Conservation (phyloP, 1,140 invertebrate genomes). For the Orchestia grillus region DNA sequence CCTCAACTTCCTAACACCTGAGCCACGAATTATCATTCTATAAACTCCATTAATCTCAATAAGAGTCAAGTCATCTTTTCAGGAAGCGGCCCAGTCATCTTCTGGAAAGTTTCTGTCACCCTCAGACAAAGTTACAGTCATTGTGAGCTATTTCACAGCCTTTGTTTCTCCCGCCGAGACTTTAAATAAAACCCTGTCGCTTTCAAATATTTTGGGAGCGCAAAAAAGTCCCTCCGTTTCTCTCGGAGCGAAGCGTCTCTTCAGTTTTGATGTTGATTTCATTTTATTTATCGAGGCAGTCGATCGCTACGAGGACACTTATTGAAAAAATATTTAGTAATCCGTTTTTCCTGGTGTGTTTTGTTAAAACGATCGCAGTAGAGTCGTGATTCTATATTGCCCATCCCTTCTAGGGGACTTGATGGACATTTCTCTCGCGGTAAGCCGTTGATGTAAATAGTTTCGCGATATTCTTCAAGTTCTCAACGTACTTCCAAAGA, state of each 20-base stretch:
- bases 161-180: background rate
- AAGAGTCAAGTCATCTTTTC: background rate
- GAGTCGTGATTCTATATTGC: no score
- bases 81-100: background rate
- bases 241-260: background rate
- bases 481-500: no score
- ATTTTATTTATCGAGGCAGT: background rate
- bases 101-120: background rate
- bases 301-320: background rate
- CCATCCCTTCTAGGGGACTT: background rate
- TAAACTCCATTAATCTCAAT: background rate
- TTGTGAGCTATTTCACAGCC: background rate
- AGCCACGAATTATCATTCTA: background rate
- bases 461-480: background rate
- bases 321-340: background rate
- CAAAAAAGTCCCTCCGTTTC: background rate
- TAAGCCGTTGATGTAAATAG: background rate
- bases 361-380: background rate
- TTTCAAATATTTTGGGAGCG: background rate
- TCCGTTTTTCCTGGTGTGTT: background rate
- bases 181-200: background rate
- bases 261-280: background rate
- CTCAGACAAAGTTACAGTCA: background rate
- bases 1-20: background rate
- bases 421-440: background rate